These are phyloP conservation scores for Plutella xylostella DNA, from an alignment of 2,888 invertebrate genomes.

Conservation along the genomic window DNA sequence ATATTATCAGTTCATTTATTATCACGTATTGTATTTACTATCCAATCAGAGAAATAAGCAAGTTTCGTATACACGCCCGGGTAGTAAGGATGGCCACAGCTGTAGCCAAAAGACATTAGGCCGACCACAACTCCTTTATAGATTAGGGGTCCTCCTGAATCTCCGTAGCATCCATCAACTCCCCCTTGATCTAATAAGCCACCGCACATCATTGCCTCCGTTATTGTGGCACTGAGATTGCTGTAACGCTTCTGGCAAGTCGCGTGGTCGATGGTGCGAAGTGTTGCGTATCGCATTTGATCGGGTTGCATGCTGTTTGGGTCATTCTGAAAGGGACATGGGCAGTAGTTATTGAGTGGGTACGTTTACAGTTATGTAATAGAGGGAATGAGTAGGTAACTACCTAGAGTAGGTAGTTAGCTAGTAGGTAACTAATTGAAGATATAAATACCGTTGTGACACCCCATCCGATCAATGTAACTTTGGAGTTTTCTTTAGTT, in stretches of 20 bases:
- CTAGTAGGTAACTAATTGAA: not conserved
- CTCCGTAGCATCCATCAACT: slow-evolving; percentile 55
- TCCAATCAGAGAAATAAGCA: slow-evolving; percentile 53
- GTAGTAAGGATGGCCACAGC: slow-evolving; percentile 49
- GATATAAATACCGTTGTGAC: slow-evolving; percentile 17
- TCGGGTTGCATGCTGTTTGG: slow-evolving; percentile 47
- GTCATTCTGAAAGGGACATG: slow-evolving; percentile 35
- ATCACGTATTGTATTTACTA: too few relatives aligned
- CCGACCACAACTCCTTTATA: slow-evolving; percentile 56
- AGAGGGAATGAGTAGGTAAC: not conserved
- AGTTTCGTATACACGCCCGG: slow-evolving; percentile 60
- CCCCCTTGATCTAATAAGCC: slow-evolving; percentile 45
- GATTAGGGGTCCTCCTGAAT: slow-evolving; percentile 55
- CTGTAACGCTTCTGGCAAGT: slow-evolving; percentile 40
- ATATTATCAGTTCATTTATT: too few relatives aligned
- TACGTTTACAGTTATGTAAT: not conserved
- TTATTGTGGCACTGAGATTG: slow-evolving; percentile 40
- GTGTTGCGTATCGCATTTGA: slow-evolving; percentile 41
- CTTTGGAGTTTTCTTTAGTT: slow-evolving; percentile 34
- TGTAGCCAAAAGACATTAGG: slow-evolving; percentile 54
- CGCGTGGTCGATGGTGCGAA: slow-evolving; percentile 37
- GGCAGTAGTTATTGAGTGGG: not conserved
- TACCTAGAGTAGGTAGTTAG: not conserved
- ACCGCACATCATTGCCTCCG: slow-evolving; percentile 54
- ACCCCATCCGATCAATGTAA: slow-evolving; percentile 54